Percentiles rank a stretch among this genome's conserved stretches.
phyloP scores from a whole-genome alignment of 53 echinoderm and acorn worm species.

The Astropecten irregularis region DNA sequence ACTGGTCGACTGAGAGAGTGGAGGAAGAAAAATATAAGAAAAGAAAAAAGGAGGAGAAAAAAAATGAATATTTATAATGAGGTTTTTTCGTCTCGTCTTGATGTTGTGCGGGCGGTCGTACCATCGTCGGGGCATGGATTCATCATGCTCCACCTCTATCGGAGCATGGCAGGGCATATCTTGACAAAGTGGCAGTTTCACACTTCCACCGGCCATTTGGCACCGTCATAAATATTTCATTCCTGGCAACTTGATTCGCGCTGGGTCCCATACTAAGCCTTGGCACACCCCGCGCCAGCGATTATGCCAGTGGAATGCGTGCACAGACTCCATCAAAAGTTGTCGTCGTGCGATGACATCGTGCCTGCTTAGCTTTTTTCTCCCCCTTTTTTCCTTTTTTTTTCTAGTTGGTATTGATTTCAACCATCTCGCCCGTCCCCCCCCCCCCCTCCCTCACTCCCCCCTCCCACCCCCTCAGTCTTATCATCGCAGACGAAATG shows the following conservation, averaged over 20 bases:
- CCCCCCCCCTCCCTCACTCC: background rate
- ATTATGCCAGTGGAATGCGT: background rate
- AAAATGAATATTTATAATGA: slow-evolving; percentile 42
- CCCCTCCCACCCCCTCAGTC: background rate
- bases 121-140: background rate
- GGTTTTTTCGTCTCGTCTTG: background rate
- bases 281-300: background rate
- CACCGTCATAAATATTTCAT: slow-evolving; percentile 48
- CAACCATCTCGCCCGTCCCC: background rate
- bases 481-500: too few relatives aligned
- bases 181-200: background rate
- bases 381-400: background rate
- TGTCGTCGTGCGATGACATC: slow-evolving; percentile 14
- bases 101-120: too few relatives aligned
- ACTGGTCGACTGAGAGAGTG: background rate
- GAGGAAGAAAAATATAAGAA: background rate
- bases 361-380: background rate
- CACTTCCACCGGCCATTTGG: slow-evolving; percentile 35
- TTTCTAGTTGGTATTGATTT: background rate
- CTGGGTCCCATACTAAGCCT: background rate
- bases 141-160: slow-evolving; percentile 15
- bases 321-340: slow-evolving; percentile 37
- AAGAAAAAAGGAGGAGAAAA: background rate
- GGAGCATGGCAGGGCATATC: slow-evolving; percentile 15
- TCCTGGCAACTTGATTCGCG: background rate